Base-by-base conservation (phyloP, 2,888 invertebrate genomes). In the Limulus polyphemus region DNA sequence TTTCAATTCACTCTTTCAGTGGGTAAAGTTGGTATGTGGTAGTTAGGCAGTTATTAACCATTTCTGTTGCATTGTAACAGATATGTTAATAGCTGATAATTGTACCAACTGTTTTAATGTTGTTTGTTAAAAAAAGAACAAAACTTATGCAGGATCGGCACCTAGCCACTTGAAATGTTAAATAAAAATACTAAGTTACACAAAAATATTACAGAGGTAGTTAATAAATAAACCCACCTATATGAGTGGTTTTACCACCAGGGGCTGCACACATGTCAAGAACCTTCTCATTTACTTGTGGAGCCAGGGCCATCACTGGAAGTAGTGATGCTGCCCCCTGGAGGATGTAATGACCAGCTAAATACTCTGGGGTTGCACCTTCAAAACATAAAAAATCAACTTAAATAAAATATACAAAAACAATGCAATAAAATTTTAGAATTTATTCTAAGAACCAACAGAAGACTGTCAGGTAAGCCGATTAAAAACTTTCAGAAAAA, bases 261-360 rank as follows among this genome's bases (percentile, higher is more conserved):
- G 99, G 99, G 0, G 99, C 99, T 0, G 97, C 86, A 75, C 94
- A 91, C 93, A 99, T 90, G 74, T 99, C 99, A 49, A 99, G 80
- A 68, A 98, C 84, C 68, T 86, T 82, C 78, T 98, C 97, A 73
- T 91, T 88, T 79, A 93, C 94, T 79, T 94, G 92, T 0, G 99
- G 98, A 0, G 92, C 94, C 60, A 99, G 79, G 0, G 99, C 91
- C 91, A 99, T 95, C 0, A 99, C 98, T 0, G 99, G 98, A 60
- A 99, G 78, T 73, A 95, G 85, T 79, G 97, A 98, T 2, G 95
- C 93, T 13, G 95, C 97, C 11, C 97, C 97, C 71, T 82, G 97
- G 62, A 98, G 81, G 75, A 97, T 91, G 74, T 99, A 99, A 76
- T 99, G 94, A 0, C 99, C 98, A 56, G 95, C 95, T 67, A 99